phyloP scores from a whole-genome alignment of 2,888 invertebrate genomes.

The Ochlodes sylvanus region DNA sequence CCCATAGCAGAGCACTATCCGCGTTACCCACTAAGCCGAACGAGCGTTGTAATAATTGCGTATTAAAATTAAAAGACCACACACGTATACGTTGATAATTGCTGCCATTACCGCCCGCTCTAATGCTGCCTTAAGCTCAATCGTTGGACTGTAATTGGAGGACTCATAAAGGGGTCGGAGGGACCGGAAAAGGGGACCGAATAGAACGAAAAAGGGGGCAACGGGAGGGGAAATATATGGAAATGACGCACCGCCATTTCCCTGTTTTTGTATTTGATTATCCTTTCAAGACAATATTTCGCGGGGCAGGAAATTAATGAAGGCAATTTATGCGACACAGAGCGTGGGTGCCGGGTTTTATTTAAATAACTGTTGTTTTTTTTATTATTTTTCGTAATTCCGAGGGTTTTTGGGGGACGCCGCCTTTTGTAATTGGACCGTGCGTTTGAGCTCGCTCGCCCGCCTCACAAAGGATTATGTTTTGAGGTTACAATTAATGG shows the following conservation, averaged over 20 bases:
- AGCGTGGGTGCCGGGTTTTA: conserved; percentile 75
- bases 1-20: conserved; percentile 17
- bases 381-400: conserved; percentile 62
- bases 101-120: conserved; percentile 56
- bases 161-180: conserved; percentile 79
- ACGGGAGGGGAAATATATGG: conserved; percentile 75
- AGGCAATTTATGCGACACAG: conserved; percentile 84
- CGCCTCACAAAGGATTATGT: conserved; percentile 71
- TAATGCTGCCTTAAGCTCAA: conserved; percentile 80
- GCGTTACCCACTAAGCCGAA: conserved; percentile 32
- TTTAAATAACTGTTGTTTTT: conserved; percentile 79
- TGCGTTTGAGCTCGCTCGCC: conserved; percentile 59
- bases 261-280: conserved; percentile 85
- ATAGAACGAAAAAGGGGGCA: conserved; percentile 69
- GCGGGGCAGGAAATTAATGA: conserved; percentile 84
- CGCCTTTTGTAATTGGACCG: conserved; percentile 80
- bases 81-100: conserved; percentile 51
- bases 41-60: conserved; percentile 35
- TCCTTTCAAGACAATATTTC: conserved; percentile 86
- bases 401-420: conserved; percentile 66
- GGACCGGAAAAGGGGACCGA: conserved; percentile 68
- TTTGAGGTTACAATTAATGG: conserved; percentile 68
- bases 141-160: conserved; percentile 80
- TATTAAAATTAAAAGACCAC: conserved; percentile 36
- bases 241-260: conserved; percentile 84